Conservation (phyloP, 2,797 vertebrate genomes). For the Enteromius mattozi region DNA sequence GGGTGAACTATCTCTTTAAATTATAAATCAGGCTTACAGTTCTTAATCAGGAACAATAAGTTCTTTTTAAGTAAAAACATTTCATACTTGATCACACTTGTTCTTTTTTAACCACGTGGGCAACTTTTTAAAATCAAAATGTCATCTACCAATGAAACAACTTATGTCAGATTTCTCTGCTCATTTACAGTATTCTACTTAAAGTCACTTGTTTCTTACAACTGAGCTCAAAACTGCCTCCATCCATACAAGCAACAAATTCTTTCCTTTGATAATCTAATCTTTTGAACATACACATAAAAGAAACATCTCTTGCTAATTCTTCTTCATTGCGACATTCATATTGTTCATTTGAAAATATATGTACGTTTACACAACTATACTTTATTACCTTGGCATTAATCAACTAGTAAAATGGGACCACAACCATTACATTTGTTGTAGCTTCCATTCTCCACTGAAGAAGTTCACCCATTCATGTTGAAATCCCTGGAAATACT, state of each 20-base stretch:
- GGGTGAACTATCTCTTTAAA: background rate
- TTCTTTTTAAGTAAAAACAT: background rate
- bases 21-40: constrained; percentile 7
- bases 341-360: background rate
- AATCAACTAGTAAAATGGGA: background rate
- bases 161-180: background rate
- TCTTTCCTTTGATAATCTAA: background rate
- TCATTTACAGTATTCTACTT: background rate
- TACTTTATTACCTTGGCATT: background rate
- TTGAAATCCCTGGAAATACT: background rate
- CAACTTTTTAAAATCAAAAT: background rate
- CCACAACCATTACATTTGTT: background rate
- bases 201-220: background rate
- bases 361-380: background rate
- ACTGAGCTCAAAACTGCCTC: background rate
- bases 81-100: background rate
- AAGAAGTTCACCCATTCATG: background rate
- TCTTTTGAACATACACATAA: background rate
- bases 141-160: background rate
- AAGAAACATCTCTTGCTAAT: background rate
- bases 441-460: background rate
- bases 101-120: background rate
- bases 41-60: background rate
- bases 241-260: background rate
- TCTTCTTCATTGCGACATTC: background rate